Evolutionary conservation across 2,113 vertebrate genomes (phyloP), one percentile per base, ranked within the genome.

Genomic region (Numida meleagris): DNA sequence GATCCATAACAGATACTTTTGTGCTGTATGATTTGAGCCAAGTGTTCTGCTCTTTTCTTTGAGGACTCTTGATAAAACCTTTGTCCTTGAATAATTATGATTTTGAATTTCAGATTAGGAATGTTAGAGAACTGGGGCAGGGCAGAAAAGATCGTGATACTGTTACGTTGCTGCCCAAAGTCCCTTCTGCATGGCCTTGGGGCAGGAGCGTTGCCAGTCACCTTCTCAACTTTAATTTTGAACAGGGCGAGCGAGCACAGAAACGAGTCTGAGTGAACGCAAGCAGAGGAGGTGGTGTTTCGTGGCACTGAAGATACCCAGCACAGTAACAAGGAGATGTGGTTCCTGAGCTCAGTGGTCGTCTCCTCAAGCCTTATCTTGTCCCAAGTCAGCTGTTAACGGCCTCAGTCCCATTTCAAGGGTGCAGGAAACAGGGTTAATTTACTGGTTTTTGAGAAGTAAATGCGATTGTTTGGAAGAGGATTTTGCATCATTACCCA

Each of bases 161-260:
- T 75, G 38, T 68, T 34, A 15, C 24, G 0, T 66, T 72, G 24
- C 40, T 86, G 27, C 43, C 43, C 4, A 1, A 67, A 74, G 24
- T 46, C n/a, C 16, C 3, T 91, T 81, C 43, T 86, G 8, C 75
- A 65, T 82, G 72, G 63, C 53, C 70, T 15, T 72, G n/a, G n/a
- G 89, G 31, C 27, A 33, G 48, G 3, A 29, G 2, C 38, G 34
- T 63, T 46, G 86, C 78, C 70, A 88, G 5, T 94, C 21, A 96
- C 53, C 31, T 59, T 89, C 29, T 91, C 25, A 36, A 46, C 74
- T 94, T 93, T 75, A 2, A 50, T 82, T 93, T 91, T 93, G 34
- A 51, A 93, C 95, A 98, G 97, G 82, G 48, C 0, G 97, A 98
- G 62, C 92, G 40, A 55, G 94, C 93, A 0, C 84, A 94, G 84